Conservation (phyloP, 2,797 vertebrate genomes). For the Todus mexicanus region DNA sequence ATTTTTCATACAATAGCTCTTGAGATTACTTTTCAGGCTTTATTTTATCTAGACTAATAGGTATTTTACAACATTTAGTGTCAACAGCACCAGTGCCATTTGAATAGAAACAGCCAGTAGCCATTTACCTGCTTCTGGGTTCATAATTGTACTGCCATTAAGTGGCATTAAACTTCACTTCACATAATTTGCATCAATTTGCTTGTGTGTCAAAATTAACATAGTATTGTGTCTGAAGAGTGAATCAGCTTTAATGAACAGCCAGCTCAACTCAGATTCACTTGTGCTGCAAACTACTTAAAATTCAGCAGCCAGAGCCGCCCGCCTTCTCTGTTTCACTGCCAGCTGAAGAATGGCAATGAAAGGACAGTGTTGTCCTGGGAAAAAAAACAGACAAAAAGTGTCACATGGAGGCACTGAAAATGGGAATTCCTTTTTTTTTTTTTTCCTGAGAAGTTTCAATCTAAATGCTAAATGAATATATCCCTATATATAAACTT, state of each 20-base stretch:
- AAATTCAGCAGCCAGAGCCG: conserved; percentile 52
- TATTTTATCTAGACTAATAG: neutral
- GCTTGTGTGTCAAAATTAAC: conserved; percentile 40
- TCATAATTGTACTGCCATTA: neutral
- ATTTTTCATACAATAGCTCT: neutral
- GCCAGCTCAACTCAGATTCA: neutral
- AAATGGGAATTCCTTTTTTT: neutral
- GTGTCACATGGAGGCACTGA: neutral
- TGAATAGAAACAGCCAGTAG: neutral
- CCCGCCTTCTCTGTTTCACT: conserved; percentile 32
- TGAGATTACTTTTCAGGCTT: neutral
- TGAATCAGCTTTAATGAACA: conserved; percentile 49
- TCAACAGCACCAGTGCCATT: neutral
- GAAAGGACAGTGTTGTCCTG: conserved; percentile 5
- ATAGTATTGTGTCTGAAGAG: conserved; percentile 26
- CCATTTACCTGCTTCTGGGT: neutral
- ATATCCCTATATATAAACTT: neutral
- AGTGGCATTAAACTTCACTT: conserved; percentile 9
- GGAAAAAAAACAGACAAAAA: conserved; percentile 7
- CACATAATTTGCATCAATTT: conserved; percentile 17
- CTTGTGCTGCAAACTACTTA: conserved; percentile 42
- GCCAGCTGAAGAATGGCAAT: conserved; percentile 48
- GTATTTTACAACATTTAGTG: neutral
- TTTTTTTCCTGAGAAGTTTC: neutral
- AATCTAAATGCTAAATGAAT: neutral